Base-by-base conservation (phyloP, 2,888 invertebrate species). In the Drosophila pseudotalamancana region DNA sequence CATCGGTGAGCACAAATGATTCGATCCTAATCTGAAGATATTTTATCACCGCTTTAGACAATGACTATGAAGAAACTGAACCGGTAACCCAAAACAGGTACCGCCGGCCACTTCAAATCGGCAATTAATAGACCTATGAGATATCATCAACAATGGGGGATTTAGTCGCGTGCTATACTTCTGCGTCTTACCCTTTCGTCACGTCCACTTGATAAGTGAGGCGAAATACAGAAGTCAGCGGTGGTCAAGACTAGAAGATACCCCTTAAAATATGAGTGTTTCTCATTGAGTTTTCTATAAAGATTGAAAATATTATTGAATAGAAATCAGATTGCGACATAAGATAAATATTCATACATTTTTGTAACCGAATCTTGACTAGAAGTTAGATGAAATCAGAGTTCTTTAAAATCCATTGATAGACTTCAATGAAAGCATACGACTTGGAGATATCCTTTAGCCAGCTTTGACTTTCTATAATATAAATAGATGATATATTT, bases 111-210 rank as follows among this genome's bases (percentile, higher is more conserved):
- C 55, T 51, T 5, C 18, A 56, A 31, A 6, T 2, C 3, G 4
- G 3, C 34, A 27, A 9, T n/a, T 51, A 50, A 8, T 19, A 14
- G 19, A 35, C 9, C 8, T 40, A 32, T 11, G 23, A 46, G 45
- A 14, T 46, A 54, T 19, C 6, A 46, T 46, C 34, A 21, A 18
- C 1, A 6, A 19, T 18, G 18, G 19, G 2, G 18, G 53, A 54
- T 45, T 46, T 46, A 14, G 34, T 54, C 25, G 54, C 54, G 54
- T 54, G 46, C 50, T 40, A 40, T 14, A 40, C 6, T 37, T 18
- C 6, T 35, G 9, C 25, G 18, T 12, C 14, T 29, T 14, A 8
- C 16, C 4, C 2, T 14, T 14, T 23, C 14, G 16, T 34, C 40
- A 27, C n/a, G 1, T 1, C 16, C 31, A 23, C 31, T 51, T 16